phyloP scores from a whole-genome alignment of 2,113 vertebrate species.

The Peromyscus californicus region DNA sequence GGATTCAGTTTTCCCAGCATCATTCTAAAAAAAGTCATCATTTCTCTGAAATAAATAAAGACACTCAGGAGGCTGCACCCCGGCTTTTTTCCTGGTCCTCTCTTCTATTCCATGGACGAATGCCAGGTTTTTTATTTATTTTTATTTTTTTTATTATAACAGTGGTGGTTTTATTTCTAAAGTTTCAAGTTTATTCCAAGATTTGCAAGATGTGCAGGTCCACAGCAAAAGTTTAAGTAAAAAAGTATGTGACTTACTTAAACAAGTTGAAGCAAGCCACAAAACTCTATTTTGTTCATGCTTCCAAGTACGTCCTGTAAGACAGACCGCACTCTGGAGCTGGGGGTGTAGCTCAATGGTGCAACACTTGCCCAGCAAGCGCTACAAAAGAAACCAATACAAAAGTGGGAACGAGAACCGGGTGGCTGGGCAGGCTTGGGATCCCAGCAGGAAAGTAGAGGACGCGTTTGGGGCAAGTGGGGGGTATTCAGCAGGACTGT shows the following conservation, averaged over 20 bases:
- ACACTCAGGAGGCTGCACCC: neutral
- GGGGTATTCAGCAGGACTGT: neutral
- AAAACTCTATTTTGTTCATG: neutral
- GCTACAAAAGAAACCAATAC: neutral
- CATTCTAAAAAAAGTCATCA: neutral
- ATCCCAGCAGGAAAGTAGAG: neutral
- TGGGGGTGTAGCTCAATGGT: neutral
- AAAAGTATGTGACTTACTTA: neutral
- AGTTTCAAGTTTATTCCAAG: slow-evolving; percentile 23
- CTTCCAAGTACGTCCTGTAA: neutral
- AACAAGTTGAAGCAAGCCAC: neutral
- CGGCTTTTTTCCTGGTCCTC: neutral
- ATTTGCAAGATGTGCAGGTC: neutral
- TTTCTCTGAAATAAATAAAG: neutral
- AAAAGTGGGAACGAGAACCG: no score
- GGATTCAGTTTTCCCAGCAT: neutral
- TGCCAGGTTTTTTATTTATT: neutral
- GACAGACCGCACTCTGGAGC: neutral
- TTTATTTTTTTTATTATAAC: neutral
- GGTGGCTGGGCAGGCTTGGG: neutral
- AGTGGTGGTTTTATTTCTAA: neutral
- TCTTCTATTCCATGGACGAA: neutral
- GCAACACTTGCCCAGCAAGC: neutral
- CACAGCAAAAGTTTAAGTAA: neutral
- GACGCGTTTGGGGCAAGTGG: neutral